Evolutionary conservation across 2,888 invertebrate genomes (phyloP).

Genomic region (Ceraclea dissimilis): DNA sequence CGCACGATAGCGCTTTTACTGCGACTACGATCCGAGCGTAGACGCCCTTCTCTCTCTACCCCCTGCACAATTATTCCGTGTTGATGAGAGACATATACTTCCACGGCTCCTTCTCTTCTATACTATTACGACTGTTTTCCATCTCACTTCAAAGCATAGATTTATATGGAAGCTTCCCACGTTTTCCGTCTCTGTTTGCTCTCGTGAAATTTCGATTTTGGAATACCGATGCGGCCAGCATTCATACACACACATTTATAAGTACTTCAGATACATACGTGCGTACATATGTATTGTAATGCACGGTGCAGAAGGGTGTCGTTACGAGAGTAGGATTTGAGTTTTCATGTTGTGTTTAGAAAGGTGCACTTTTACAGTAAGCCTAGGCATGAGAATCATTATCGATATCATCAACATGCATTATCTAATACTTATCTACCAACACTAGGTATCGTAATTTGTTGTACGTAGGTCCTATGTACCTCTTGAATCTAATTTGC

Average conservation of each 20-base stretch:
- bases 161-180: background rate
- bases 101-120: background rate
- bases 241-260: background rate
- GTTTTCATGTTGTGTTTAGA: too few relatives aligned
- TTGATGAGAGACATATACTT: background rate
- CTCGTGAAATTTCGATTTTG: constrained; percentile 14
- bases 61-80: background rate
- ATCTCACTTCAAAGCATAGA: background rate
- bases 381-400: too few relatives aligned
- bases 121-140: background rate
- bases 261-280: background rate
- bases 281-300: background rate
- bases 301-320: too few relatives aligned
- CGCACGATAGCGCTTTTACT: background rate
- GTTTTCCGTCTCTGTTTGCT: constrained; percentile 6
- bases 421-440: too few relatives aligned
- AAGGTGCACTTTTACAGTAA: too few relatives aligned
- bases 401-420: too few relatives aligned
- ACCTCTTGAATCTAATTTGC: too few relatives aligned
- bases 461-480: too few relatives aligned
- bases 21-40: background rate
- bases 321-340: too few relatives aligned
- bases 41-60: background rate
- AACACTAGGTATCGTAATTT: too few relatives aligned
- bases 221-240: constrained; percentile 17